Conservation (phyloP, 2,797 vertebrate species). For the Limosa lapponica region DNA sequence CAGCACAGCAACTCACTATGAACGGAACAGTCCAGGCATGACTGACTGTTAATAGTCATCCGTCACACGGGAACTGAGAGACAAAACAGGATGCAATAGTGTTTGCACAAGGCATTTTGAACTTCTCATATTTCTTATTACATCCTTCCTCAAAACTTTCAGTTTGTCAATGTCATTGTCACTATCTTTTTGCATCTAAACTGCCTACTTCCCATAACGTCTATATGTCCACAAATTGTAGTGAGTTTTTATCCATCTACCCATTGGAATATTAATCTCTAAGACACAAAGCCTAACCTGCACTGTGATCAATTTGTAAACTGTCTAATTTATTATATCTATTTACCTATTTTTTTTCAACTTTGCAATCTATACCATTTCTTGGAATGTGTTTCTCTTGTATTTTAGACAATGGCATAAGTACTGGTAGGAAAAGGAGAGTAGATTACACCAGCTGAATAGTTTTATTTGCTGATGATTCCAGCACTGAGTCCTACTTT, state of each 20-base stretch:
- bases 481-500: neutral
- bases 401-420: neutral
- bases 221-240: neutral
- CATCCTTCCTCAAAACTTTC: neutral
- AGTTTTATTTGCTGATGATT: neutral
- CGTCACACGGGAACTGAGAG: neutral
- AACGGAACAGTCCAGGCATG: neutral
- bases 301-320: neutral
- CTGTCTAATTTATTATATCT: neutral
- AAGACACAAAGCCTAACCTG: neutral
- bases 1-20: neutral
- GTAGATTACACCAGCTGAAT: neutral
- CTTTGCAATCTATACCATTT: neutral
- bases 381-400: neutral
- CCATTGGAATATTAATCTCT: neutral
- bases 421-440: neutral
- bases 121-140: neutral
- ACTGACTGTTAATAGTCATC: neutral
- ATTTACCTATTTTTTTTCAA: neutral
- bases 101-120: neutral
- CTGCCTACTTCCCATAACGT: neutral
- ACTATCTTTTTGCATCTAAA: neutral
- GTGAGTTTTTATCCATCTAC: neutral
- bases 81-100: neutral
- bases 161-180: neutral